Evolutionary conservation across 2,797 vertebrate genomes (phyloP), one percentile per base, ranked within the genome.

Genomic region (Morelia viridis): DNA sequence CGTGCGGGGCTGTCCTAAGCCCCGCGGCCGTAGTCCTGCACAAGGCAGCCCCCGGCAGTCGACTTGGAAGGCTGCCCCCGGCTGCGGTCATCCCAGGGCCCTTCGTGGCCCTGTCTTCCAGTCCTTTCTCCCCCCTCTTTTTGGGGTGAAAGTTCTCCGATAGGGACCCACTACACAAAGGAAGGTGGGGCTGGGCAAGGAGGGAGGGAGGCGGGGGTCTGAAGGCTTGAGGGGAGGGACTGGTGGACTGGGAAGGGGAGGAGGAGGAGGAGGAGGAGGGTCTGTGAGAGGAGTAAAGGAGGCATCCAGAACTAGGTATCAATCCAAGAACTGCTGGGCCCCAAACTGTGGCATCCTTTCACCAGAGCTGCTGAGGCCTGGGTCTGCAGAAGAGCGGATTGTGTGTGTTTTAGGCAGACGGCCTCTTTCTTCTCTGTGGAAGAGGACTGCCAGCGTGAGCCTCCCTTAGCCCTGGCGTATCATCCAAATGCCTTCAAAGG

Each of bases 141-240:
- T 61, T 9, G 26, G 85, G 85, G 71, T 61, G 90, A 91, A 91
- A 91, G 90, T 92, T 91, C 76, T 89, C 88, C 60, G 90, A 56
- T 83, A 41, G 90, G 61, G 65, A 91, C 58, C 35, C 56, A 35
- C 71, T 35, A 91, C 90, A 93, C 92, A 91, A 91, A 91, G 92
- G 92, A 93, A 89, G 92, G 92, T 91, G 92, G 90, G 90, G 92
- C 83, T 57, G 92, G 90, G 5, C 19, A 84, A 53, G 62, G 41
- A 84, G 80, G 76, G 87, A 35, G 88, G 76, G 87, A 35, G 88
- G 92, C 86, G 86, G 90, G 87, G 92, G 89, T 60, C 89, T 89
- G 90, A 58, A 90, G 87, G n/a, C 53, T 50, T n/a, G 89, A 91
- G 80, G 60, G 92, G 90, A 85, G 92, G 92, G 90, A 87, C 92